Conservation (phyloP, 2,113 vertebrate species). For the Xiphophorus couchianus region DNA sequence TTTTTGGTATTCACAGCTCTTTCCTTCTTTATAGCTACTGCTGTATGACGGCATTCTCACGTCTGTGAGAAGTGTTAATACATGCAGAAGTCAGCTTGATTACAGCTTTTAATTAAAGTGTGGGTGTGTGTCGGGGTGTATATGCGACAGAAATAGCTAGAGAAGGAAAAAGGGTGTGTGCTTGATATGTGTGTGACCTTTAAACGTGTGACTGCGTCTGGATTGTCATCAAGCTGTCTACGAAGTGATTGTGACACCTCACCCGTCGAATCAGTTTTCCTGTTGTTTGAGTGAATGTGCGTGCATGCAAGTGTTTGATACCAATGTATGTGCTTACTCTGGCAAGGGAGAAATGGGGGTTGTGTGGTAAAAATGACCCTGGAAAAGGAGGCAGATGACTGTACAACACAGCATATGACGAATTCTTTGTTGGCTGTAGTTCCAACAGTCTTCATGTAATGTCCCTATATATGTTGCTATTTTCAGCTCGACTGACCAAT, state of each 20-base stretch:
- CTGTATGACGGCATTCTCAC: conserved; percentile 61
- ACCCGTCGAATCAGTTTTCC: conserved; percentile 44
- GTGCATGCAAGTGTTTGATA: conserved; percentile 15
- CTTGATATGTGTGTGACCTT: conserved; percentile 71
- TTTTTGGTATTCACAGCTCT: conserved; percentile 28
- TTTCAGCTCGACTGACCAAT: conserved; percentile 55
- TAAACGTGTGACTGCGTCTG: conserved; percentile 75
- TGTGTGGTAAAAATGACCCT: conserved; percentile 3
- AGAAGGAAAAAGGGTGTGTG: conserved; percentile 28
- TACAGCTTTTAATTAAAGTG: conserved; percentile 76
- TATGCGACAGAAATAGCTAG: conserved; percentile 13
- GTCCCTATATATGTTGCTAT: conserved; percentile 62
- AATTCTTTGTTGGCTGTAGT: conserved; percentile 49
- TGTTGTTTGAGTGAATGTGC: conserved; percentile 9
- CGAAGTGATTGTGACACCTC: conserved; percentile 70
- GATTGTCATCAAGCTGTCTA: conserved; percentile 74
- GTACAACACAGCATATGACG: conserved; percentile 37
- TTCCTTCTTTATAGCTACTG: conserved; percentile 40
- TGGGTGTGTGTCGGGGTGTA: conserved; percentile 25
- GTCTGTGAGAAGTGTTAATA: conserved; percentile 74
- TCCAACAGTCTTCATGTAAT: conserved; percentile 60
- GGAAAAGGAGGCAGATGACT: conserved; percentile 25
- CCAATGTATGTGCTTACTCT: conserved; percentile 21
- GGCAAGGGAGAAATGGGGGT: conserved; percentile 27
- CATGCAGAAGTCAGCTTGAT: conserved; percentile 70